Conservation (phyloP, 2,113 vertebrate species). For the Hepsetus odoe region DNA sequence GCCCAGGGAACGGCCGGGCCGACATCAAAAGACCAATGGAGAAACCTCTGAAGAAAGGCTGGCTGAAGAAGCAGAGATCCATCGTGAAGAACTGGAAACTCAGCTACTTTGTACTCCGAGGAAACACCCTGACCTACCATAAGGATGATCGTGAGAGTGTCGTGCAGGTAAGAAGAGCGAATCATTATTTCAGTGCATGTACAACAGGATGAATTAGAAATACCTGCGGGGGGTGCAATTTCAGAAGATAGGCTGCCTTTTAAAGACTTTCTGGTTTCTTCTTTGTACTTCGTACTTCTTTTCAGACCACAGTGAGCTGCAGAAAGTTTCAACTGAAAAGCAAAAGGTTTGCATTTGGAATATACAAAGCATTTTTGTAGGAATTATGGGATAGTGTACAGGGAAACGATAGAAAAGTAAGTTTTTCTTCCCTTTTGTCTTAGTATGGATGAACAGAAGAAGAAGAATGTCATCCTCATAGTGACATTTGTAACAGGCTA, state of each 20-base stretch:
- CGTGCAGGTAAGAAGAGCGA: conserved; percentile 77
- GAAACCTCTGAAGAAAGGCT: conserved; percentile 87
- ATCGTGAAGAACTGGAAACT: conserved; percentile 96
- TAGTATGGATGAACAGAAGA: too few relatives aligned
- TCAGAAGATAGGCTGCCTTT: neutral
- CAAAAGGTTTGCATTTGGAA: too few relatives aligned
- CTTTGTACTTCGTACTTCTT: too few relatives aligned
- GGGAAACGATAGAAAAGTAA: too few relatives aligned
- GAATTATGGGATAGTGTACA: too few relatives aligned
- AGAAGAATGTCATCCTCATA: too few relatives aligned
- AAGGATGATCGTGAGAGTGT: conserved; percentile 90
- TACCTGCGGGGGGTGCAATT: neutral
- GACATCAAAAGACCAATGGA: conserved; percentile 73
- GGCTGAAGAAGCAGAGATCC: conserved; percentile 93
- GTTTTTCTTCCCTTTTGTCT: too few relatives aligned
- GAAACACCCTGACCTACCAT: conserved; percentile 86
- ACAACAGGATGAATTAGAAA: too few relatives aligned
- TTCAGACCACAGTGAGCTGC: too few relatives aligned
- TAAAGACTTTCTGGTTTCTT: too few relatives aligned
- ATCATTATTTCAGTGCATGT: neutral
- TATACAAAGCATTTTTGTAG: too few relatives aligned
- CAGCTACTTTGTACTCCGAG: conserved; percentile 87
- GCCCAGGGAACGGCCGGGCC: conserved; percentile 37
- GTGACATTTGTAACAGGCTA: too few relatives aligned
- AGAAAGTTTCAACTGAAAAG: neutral